A percentile compares a stretch with the other conserved stretches of the same genome.
Conservation (phyloP, 2,113 vertebrate genomes). For the Empidonax alnorum region DNA sequence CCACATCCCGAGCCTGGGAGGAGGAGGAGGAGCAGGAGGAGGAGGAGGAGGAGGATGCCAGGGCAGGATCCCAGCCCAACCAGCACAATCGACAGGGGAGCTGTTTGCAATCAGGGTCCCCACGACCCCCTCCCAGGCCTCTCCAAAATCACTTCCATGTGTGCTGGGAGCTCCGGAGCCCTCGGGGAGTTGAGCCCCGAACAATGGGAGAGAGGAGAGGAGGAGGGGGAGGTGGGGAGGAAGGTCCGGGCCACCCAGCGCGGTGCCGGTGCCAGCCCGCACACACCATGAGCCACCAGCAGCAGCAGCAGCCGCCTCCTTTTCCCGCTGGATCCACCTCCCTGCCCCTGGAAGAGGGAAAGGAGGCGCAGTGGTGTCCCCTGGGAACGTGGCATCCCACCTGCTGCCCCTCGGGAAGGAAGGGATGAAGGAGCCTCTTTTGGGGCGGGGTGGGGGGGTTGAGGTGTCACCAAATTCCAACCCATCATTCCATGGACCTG, state of each 20-base stretch:
- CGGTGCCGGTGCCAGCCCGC: neutral
- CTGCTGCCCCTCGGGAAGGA: neutral
- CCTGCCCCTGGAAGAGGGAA: neutral
- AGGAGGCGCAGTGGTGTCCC: rapidly evolving
- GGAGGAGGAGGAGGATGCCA: neutral
- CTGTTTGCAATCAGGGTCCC: slow-evolving; percentile 20
- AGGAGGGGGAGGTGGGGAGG: neutral
- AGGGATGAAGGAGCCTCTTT: neutral
- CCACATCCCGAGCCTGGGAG: rapidly evolving
- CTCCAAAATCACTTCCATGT: slow-evolving; percentile 7
- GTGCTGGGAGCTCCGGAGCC: neutral
- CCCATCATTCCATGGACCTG: rapidly evolving
- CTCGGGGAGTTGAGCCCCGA: neutral
- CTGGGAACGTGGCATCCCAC: neutral
- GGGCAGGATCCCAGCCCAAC: neutral
- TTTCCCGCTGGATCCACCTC: rapidly evolving
- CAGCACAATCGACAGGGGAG: rapidly evolving
- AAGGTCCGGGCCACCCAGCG: neutral
- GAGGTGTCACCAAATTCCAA: neutral
- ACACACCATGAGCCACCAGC: neutral
- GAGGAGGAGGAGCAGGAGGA: neutral
- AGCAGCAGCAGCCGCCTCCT: neutral
- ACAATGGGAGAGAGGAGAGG: neutral
- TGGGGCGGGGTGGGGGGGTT: rapidly evolving
- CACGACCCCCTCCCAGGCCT: neutral